Base-by-base conservation (phyloP, 2,797 vertebrate species). In the Nyctibius grandis region DNA sequence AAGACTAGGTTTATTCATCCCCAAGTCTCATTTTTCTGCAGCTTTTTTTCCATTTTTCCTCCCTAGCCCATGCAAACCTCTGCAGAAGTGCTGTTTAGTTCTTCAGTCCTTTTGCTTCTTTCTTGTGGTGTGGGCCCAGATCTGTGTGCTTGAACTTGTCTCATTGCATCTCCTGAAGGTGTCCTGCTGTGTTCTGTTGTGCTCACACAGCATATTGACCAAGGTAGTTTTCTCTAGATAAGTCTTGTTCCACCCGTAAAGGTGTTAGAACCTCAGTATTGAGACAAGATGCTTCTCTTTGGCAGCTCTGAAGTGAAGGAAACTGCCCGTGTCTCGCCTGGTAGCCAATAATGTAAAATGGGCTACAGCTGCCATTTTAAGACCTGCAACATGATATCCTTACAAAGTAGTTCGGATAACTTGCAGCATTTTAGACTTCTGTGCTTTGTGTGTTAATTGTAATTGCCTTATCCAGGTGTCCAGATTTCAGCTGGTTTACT, bases 371-470 rank as follows among this genome's bases (percentile, higher is more conserved):
- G 25, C 60, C 15, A 2, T 51, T 75, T 61, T 13, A 20, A 80
- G 50, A 50, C 8, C 21, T 36, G 16, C n/a, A 15, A 4, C 3
- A 0, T 12, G 47, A 18, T 17, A 0, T 45, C 31, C 26, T 48
- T 21, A 6, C 21, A 9, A 21, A 59, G 28, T 6, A 60, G 31
- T 4, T 51, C 47, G 36, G 44, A 34, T 51, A 21, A 38, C 34
- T 65, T 54, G 78, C 54, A 36, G 59, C 2, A 3, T 3, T 84
- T 61, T 6, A 28, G 60, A n/a, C 10, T 45, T 77, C 36, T 80
- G 29, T 50, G 15, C 38, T 54, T 47, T 33, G 38, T 40, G 19
- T 13, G 20, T 38, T 85, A 31, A 36, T 15, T 54, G 4, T n/a
- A 47, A 7, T 20, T 60, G 44, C 50, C 15, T 28, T 78, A 31